phyloP scores from a whole-genome alignment of 2,113 vertebrate genomes.

The Leptobrachium leishanense region DNA sequence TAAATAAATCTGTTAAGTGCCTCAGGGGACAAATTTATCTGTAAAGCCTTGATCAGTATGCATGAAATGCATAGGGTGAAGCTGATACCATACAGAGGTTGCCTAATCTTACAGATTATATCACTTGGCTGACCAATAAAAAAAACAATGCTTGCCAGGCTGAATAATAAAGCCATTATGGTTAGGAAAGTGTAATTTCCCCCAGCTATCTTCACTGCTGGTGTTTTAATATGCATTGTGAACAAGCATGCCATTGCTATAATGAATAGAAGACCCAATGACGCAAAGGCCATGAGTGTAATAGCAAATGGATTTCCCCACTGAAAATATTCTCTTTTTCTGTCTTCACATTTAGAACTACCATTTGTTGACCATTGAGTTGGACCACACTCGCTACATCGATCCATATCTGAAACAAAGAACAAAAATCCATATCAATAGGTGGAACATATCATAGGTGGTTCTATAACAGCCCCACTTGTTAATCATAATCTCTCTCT shows the following conservation, averaged over 20 bases:
- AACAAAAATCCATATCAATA: background rate
- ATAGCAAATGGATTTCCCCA: slow-evolving; percentile 58
- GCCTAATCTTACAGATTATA: slow-evolving; percentile 59
- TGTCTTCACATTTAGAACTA: slow-evolving; percentile 33
- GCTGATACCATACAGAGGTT: slow-evolving; percentile 62
- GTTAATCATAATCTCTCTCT: too few species aligned
- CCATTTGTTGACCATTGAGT: slow-evolving; percentile 53
- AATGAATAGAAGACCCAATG: slow-evolving; percentile 56
- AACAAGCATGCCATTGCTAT: slow-evolving; percentile 50
- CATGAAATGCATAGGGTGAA: slow-evolving; percentile 66
- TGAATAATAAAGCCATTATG: slow-evolving; percentile 57
- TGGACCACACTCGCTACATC: slow-evolving; percentile 55
- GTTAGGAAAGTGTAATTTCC: slow-evolving; percentile 59
- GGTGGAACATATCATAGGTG: too few species aligned
- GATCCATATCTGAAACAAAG: slow-evolving; percentile 52
- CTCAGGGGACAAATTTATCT: slow-evolving; percentile 58
- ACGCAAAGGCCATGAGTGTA: slow-evolving; percentile 49
- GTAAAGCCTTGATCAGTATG: slow-evolving; percentile 59
- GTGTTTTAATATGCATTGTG: slow-evolving; percentile 46
- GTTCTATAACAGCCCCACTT: too few species aligned
- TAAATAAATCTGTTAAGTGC: slow-evolving; percentile 53
- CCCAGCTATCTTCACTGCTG: slow-evolving; percentile 55
- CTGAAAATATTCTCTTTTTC: slow-evolving; percentile 47
- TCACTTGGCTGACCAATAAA: slow-evolving; percentile 59
- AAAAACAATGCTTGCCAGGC: slow-evolving; percentile 58